Percentiles rank a stretch among this genome's conserved stretches.
These are phyloP conservation scores for Pipistrellus pipistrellus DNA, from an alignment of 2,797 vertebrate genomes.

Conservation along the genomic window DNA sequence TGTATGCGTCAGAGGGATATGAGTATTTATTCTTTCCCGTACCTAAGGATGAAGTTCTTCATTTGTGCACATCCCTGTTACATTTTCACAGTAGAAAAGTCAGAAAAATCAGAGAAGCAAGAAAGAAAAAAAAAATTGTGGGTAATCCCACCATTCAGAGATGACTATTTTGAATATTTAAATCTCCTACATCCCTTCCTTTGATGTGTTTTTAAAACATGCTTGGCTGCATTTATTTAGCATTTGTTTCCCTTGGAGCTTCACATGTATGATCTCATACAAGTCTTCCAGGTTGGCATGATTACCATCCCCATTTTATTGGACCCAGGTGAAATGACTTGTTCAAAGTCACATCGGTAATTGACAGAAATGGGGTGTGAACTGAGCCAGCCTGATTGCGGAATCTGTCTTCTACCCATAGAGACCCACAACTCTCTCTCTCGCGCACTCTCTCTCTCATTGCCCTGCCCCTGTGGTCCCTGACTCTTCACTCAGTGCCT, in stretches of 20 bases:
- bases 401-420: not conserved
- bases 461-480: not conserved
- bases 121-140: not conserved
- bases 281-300: not conserved
- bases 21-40: rapidly evolving
- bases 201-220: not conserved
- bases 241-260: rapidly evolving
- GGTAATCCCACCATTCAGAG: not conserved
- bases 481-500: not conserved
- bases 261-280: rapidly evolving
- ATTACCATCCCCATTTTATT: rapidly evolving
- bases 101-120: not conserved
- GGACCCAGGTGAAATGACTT: not conserved
- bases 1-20: rapidly evolving
- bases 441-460: too few species aligned
- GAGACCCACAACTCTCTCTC: not conserved
- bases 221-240: too few species aligned
- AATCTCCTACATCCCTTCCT: not conserved
- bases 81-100: not conserved
- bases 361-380: rapidly evolving
- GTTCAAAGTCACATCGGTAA: not conserved
- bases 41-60: rapidly evolving
- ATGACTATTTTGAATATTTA: rapidly evolving
- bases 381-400: rapidly evolving
- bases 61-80: rapidly evolving